Conservation (phyloP, 2,888 invertebrate genomes). For the Pachydiplax longipennis region DNA sequence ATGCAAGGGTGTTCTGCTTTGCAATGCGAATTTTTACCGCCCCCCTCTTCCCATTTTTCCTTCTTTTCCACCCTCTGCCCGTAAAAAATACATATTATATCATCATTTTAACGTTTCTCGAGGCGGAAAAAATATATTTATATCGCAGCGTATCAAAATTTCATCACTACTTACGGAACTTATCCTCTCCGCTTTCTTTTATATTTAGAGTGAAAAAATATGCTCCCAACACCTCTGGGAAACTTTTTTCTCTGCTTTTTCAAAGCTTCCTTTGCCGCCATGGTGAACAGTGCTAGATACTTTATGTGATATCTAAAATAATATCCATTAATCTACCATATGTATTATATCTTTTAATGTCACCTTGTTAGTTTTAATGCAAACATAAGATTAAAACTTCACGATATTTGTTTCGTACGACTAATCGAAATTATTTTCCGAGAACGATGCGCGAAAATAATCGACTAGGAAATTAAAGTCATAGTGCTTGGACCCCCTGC, state of each 20-base stretch:
- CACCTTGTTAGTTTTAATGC: too few species aligned
- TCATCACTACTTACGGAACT: slow-evolving; percentile 30
- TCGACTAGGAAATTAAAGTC: too few species aligned
- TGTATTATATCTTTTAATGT: too few species aligned
- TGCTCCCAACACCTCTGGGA: background rate
- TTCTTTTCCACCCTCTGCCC: background rate
- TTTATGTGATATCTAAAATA: too few species aligned
- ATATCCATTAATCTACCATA: too few species aligned
- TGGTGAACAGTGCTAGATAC: too few species aligned
- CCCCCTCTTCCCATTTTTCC: background rate
- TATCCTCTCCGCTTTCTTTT: slow-evolving; percentile 23
- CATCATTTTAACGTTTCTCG: slow-evolving; percentile 35
- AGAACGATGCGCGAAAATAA: too few species aligned
- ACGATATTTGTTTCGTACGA: too few species aligned
- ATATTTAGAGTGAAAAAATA: background rate
- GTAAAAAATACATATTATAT: slow-evolving; percentile 4
- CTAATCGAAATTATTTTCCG: too few species aligned
- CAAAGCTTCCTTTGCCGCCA: background rate
- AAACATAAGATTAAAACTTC: too few species aligned
- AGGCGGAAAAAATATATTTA: slow-evolving; percentile 1
- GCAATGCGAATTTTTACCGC: slow-evolving; percentile 23
- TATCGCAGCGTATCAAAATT: slow-evolving; percentile 19
- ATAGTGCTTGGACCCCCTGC: too few species aligned
- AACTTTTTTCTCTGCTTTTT: background rate
- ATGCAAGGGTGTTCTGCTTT: slow-evolving; percentile 21